Conservation (phyloP, 2,888 invertebrate genomes). For the Cybosia mesomella region DNA sequence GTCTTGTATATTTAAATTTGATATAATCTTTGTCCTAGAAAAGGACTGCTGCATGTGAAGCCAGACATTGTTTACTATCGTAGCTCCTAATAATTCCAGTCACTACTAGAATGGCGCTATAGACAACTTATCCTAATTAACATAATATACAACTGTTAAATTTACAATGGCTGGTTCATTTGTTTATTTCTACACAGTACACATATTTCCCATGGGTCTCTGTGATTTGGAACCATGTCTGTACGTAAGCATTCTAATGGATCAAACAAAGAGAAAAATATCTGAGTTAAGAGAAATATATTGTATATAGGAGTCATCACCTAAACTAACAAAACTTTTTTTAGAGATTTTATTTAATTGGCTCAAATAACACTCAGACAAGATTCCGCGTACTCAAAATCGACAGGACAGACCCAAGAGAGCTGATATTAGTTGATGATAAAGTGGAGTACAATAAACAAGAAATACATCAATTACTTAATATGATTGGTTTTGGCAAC, state of each 20-base stretch:
- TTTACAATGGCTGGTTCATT: no score
- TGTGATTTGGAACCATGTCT: neutral
- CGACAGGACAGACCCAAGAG: constrained; percentile 94
- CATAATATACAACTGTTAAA: no score
- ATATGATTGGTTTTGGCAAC: constrained; percentile 88
- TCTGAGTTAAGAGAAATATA: neutral
- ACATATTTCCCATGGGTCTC: neutral
- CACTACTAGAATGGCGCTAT: no score
- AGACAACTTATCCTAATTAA: no score
- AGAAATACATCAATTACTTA: constrained; percentile 94
- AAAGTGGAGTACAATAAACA: constrained; percentile 95
- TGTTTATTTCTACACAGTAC: no score
- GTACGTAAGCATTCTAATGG: neutral
- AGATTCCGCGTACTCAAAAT: constrained; percentile 97
- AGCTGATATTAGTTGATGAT: constrained; percentile 94
- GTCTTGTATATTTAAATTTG: no score
- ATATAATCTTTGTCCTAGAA: no score
- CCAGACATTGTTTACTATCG: no score
- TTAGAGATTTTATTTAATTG: constrained; percentile 97
- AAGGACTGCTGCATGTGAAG: no score
- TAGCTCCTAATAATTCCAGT: no score
- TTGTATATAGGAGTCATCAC: neutral
- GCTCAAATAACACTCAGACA: constrained; percentile 97
- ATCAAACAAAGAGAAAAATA: neutral
- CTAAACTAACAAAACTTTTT: constrained; percentile 27